Evolutionary conservation across 2,888 invertebrate genomes (phyloP), one percentile per base, ranked within the genome.

Genomic region (Deroplatys truncata): DNA sequence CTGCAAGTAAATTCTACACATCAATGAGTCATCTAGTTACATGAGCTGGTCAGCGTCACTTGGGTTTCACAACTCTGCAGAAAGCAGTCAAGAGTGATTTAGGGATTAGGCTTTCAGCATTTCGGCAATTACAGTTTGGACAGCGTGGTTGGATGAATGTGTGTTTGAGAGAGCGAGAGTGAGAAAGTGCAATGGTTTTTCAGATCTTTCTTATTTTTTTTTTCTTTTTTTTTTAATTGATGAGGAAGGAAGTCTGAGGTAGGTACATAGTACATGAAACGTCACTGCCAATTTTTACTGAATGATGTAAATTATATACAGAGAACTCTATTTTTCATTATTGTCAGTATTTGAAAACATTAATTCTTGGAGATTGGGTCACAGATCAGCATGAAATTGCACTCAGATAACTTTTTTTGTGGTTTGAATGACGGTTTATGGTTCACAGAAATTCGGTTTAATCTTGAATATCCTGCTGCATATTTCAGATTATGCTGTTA

Each of bases 281-380:
- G 31, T 86, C 86, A 86, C 86, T 86, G 86, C 86, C 86, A 86
- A 86, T 86, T 86, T 86, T 86, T 86, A 86, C 86, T 29, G 86
- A 86, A 86, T 86, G 86, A 86, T 86, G 86, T 86, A 86, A 86
- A 86, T 56, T 72, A 82, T 28, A 56, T 29, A 86, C 86, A 86
- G 86, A 86, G 86, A 86, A 82, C 72, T 86, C 86, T 86, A 86
- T 86, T 86, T 86, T 86, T 86, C 86, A 86, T 86, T 86, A 82
- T 72, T 86, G 86, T 86, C 29, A 29, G 56, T 86, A 82, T 28
- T 86, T 86, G 86, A 86, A 86, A 72, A 86, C 28, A 56, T 20
- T 72, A 72, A 72, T 72, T 72, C 56, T 72, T 72, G 20, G 25
- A 72, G 56, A 25, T 72, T 72, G 56, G 56, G 20, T 72, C 56